Evolutionary conservation across 2,113 vertebrate species (phyloP), one percentile per base, ranked within the genome.

Genomic region (Ivindomyrus marchei): DNA sequence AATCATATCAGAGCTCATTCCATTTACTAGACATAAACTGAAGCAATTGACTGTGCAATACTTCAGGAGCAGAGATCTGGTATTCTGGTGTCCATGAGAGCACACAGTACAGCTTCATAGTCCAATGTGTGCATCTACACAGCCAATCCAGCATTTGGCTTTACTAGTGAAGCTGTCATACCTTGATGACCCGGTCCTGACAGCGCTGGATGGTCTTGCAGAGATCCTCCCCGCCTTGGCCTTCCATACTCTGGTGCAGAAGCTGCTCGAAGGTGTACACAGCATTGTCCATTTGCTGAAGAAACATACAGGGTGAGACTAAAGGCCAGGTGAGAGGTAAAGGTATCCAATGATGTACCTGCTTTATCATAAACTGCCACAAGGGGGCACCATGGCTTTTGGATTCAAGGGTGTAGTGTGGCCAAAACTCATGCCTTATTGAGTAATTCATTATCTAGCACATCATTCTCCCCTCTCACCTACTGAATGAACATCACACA

Each of bases 121-220:
- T 62, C 24, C 24, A 62, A 62, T 62, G 56, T 62, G 56, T n/a
- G 13, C 6, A n/a, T 62, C 56, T 70, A 27, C 27, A 70, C n/a
- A 66, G 62, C 9, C 62, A 66, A 27, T 70, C n/a, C 3, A n/a
- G 39, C 46, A 50, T 74, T 36, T 74, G 27, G 31, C 10, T 39
- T 77, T 42, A 77, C 31, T 17, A 70, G n/a, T 70, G 62, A 70
- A 70, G 8, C 62, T 19, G 0, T 93, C 4, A 95, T 90, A 99
- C 98, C 98, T 99, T 99, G 87, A 99, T 96, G 90, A 99, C 98
- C 3, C 98, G 94, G 92, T 99, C 98, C 7, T 99, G 96, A 93
- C 98, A 98, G 88, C 96, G 94, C 94, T 99, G 98, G 93, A 98
- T 97, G 92, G 93, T 96, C 91, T 98, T 98, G 94, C 97, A 98